Evolutionary conservation across 1,140 invertebrate species (phyloP).

Genomic region (Parasteatoda tepidariorum): DNA sequence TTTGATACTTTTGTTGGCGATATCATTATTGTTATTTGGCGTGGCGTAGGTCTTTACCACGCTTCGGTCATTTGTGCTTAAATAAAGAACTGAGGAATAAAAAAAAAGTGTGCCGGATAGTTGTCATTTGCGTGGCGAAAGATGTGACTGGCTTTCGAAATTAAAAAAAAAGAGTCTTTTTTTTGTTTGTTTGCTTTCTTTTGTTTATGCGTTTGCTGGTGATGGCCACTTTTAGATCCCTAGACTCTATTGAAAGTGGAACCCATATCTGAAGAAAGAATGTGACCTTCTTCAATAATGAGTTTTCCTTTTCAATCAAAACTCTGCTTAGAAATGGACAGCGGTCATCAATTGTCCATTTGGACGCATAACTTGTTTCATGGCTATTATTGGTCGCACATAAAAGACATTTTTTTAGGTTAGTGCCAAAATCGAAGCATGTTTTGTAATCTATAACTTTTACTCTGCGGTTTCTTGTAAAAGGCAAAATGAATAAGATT

Average conservation of each 20-base stretch:
- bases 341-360: too few species aligned
- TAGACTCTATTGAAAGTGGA: background rate
- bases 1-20: background rate
- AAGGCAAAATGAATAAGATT: too few species aligned
- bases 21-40: conserved; percentile 8
- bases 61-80: background rate
- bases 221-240: background rate
- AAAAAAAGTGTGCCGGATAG: background rate
- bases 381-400: too few species aligned
- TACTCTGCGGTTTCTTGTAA: too few species aligned
- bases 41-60: background rate
- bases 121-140: conserved; percentile 7
- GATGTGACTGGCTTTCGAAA: conserved; percentile 35
- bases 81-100: background rate
- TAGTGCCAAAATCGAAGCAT: too few species aligned
- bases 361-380: background rate
- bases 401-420: too few species aligned
- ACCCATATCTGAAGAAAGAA: background rate
- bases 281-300: background rate
- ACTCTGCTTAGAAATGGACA: too few species aligned
- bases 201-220: background rate
- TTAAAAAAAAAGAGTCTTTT: conserved; percentile 1
- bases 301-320: background rate
- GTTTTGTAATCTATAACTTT: too few species aligned
- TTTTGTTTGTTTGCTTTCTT: conserved; percentile 5